phyloP scores from a whole-genome alignment of 2,888 invertebrate genomes.

The Choreutis nemorana region DNA sequence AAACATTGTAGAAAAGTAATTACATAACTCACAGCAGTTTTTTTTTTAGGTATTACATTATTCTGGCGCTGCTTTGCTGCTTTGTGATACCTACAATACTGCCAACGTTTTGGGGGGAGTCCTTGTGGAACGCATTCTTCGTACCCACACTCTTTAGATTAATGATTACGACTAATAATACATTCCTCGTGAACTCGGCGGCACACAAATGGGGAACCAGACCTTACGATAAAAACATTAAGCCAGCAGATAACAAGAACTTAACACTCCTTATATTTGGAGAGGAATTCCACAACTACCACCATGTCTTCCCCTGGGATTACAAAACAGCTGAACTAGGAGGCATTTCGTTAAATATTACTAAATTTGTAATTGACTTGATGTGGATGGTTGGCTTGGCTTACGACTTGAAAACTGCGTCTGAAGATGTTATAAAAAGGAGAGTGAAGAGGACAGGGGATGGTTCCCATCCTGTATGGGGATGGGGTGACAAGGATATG shows the following conservation, averaged over 20 bases:
- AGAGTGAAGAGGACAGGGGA: slow-evolving; percentile 26
- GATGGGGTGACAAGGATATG: too few relatives aligned
- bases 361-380: slow-evolving; percentile 59
- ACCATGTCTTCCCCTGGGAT: slow-evolving; percentile 78
- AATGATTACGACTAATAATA: slow-evolving; percentile 63
- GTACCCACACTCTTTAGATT: slow-evolving; percentile 68
- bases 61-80: slow-evolving; percentile 65
- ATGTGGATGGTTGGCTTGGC: slow-evolving; percentile 75
- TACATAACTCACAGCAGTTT: too few relatives aligned
- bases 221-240: slow-evolving; percentile 75
- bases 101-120: slow-evolving; percentile 70
- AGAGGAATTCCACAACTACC: slow-evolving; percentile 82
- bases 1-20: too few relatives aligned
- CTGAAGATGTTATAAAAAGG: slow-evolving; percentile 33
- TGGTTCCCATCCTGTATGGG: slow-evolving; percentile 20
- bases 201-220: slow-evolving; percentile 84
- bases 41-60: slow-evolving; percentile 64
- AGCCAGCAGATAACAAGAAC: slow-evolving; percentile 14
- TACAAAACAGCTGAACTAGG: slow-evolving; percentile 70
- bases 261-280: slow-evolving; percentile 32
- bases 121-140: slow-evolving; percentile 37
- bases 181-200: slow-evolving; percentile 82
- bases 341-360: slow-evolving; percentile 48
- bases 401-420: slow-evolving; percentile 76
- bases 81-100: slow-evolving; percentile 58